Percentiles rank a stretch among this genome's conserved stretches.
These are phyloP conservation scores for Hippopotamyrus pictus DNA, from an alignment of 2,797 vertebrate genomes.

Conservation along the genomic window DNA sequence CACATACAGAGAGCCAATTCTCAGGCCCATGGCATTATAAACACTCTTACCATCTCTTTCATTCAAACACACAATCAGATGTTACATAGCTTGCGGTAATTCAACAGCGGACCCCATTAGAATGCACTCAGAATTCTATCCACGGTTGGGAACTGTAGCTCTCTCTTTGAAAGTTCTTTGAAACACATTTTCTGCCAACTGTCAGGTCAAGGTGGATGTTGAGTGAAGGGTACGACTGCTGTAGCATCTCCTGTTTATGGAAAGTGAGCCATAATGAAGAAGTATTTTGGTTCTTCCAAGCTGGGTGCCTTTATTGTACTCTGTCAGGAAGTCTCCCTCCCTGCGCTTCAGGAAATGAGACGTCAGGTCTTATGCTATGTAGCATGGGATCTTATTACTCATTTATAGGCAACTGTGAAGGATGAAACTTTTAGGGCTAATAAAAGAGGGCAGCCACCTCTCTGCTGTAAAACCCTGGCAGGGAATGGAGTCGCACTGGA, in stretches of 20 bases:
- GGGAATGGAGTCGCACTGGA: not conserved
- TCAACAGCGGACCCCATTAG: not conserved
- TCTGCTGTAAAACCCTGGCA: not conserved
- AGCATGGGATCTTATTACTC: constrained; percentile 7
- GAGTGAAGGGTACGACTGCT: not conserved
- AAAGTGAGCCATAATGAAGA: not conserved
- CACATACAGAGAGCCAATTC: not conserved
- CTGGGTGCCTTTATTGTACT: not conserved
- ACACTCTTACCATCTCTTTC: not conserved
- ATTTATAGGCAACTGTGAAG: constrained; percentile 6
- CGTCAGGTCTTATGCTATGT: not conserved
- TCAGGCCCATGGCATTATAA: not conserved
- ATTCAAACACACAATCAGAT: not conserved
- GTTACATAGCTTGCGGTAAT: not conserved
- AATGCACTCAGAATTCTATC: not conserved
- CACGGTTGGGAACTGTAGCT: not conserved
- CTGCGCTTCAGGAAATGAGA: not conserved
- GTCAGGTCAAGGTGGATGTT: not conserved
- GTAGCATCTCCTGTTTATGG: not conserved
- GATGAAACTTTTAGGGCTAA: not conserved
- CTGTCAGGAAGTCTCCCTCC: not conserved
- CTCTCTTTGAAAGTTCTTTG: not conserved
- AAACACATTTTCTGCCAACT: not conserved
- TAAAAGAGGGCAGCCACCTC: not conserved
- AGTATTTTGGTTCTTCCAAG: not conserved